Evolutionary conservation across 37 sponge, comb jelly and placozoan species (phyloP), one percentile per base, ranked within the genome.

Genomic region (Diacarnus erythraeanus): DNA sequence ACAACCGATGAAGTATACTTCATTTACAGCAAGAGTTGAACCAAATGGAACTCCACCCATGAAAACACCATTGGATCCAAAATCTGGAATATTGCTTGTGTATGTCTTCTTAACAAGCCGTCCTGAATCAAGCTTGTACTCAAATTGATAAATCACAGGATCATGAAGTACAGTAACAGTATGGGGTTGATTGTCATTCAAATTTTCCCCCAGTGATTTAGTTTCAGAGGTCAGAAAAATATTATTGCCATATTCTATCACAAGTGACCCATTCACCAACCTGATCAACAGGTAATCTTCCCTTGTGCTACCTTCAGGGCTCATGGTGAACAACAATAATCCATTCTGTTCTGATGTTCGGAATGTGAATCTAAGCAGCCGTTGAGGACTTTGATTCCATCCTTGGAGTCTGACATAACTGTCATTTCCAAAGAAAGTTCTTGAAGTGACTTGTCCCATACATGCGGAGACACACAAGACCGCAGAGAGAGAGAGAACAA

Each of bases 151-250:
- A 33, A 1, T 77, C 26, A 1, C 6, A 2, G 27, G 23, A 34
- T 6, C 34, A 4, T 79, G 79, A 20, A 6, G 57, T 31, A 82
- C 21, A 3, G 37, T 31, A 4, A 82, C 5, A 35, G 63, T 64
- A 37, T 82, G 82, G 0, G 64, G 64, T 33, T 30, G 22, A 65
- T 82, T 72, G 65, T 82, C 74, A 35, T 82, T 82, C 2, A 82
- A 34, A 35, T 42, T 25, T 25, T 73, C 36, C 18, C 72, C 72
- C 71, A 69, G 35, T 30, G 65, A 18, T 17, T 58, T 17, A 23
- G 18, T 15, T 1, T 10, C 20, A 0, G 56, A 1, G n/a, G 2
- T 27, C 4, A 36, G 38, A 31, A 56, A 27, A 15, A 29, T 8
- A 0, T 6, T 33, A 6, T 56, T 33, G 2, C 42, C 9, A 3